Evolutionary conservation across 2,113 vertebrate species (phyloP), one percentile per base, ranked within the genome.

Genomic region (Anolis sagrei): DNA sequence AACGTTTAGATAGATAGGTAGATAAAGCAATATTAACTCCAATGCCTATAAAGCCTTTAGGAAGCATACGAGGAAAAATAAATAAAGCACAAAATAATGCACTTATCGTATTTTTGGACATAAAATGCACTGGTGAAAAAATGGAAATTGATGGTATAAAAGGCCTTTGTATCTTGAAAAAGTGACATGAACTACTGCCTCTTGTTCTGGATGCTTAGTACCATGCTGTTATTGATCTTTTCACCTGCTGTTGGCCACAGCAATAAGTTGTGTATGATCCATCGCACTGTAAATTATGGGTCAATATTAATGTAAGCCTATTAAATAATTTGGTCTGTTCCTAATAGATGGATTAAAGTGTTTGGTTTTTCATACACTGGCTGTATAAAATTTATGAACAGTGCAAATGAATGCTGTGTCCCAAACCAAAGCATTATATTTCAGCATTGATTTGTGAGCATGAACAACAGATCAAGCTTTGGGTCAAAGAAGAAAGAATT

Each of bases 151-250:
- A 95, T 94, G 93, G 94, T 94, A 95, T 92, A 94, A 95, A 89
- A 88, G 91, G 92, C 92, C 92, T 95, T 94, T 92, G 94, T 92
- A 96, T 96, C 94, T 96, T 96, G 95, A 95, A 75, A 95, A 95
- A 93, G 95, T 92, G 93, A 95, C 92, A 96, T 95, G 93, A 95
- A 96, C 95, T 94, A 95, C 92, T 96, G 96, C 96, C 95, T 97
- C 96, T 96, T 95, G 93, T 90, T 93, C 95, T 96, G 95, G 78
- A 97, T 93, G 86, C 95, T 97, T 96, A 95, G 95, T 97, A 97
- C 97, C 95, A 97, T 98, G 96, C 97, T 96, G 96, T 97, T 96
- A 94, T 93, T 95, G 94, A 94, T 95, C 95, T 95, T 96, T 95
- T 96, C 95, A 95, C 90, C 92, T 96, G 96, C 97, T 96, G 97